Percentiles rank a stretch among this genome's conserved stretches.
Conservation (phyloP, 2,113 vertebrate species). For the Eulacestoma nigropectus region DNA sequence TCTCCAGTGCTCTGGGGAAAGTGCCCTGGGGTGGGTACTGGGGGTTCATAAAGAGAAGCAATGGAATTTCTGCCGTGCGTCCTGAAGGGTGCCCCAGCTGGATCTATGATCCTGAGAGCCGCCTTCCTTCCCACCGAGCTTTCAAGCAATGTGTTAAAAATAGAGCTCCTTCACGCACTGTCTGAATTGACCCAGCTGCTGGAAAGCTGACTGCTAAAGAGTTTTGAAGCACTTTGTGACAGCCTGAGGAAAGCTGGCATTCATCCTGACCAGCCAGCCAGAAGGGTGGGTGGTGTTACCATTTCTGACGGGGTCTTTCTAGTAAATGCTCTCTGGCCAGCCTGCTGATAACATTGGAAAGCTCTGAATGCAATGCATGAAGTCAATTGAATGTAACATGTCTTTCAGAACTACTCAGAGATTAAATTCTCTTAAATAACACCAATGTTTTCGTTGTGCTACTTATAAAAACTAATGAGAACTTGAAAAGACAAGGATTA, state of each 20-base stretch:
- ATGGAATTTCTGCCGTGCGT: neutral
- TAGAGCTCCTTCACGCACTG: neutral
- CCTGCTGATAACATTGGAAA: neutral
- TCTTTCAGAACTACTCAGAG: neutral
- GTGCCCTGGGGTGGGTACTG: neutral
- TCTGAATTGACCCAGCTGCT: neutral
- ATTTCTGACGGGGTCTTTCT: neutral
- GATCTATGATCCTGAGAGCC: accelerated
- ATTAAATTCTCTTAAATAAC: conserved; percentile 26
- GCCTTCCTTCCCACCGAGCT: neutral
- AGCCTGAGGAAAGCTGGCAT: neutral
- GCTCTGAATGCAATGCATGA: neutral
- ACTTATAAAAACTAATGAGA: conserved; percentile 37
- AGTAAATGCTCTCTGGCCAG: neutral
- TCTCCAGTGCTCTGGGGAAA: neutral
- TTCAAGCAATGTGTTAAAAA: neutral
- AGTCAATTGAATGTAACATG: neutral
- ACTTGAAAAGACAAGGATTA: conserved; percentile 21
- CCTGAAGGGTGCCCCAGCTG: neutral
- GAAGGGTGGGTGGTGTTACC: too few species aligned
- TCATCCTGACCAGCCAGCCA: neutral
- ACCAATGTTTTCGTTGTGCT: neutral
- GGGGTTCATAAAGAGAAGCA: accelerated
- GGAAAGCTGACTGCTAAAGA: neutral
- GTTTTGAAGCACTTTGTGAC: neutral